Percentiles rank a stretch among this genome's conserved stretches.
Evolutionary conservation across 2,113 vertebrate genomes (phyloP).

Genomic region (Leptobrachium ailaonicum): DNA sequence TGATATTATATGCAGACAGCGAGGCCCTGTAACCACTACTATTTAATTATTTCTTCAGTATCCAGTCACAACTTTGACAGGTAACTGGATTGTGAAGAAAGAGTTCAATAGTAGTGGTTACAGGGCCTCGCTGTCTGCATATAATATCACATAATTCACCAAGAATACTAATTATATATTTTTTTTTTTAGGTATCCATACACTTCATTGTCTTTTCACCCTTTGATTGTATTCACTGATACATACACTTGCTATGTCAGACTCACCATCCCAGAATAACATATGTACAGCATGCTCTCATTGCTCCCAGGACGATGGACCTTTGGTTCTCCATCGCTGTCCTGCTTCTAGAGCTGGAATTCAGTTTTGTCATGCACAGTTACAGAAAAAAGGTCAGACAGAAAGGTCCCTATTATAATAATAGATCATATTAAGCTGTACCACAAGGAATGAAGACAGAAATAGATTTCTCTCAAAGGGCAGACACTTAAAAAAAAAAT

Average conservation of each 20-base stretch:
- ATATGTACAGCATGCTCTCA: neutral
- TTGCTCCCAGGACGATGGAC: neutral
- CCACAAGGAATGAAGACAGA: neutral
- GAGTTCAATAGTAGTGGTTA: too few species aligned
- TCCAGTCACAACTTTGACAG: too few species aligned
- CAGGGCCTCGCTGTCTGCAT: too few species aligned
- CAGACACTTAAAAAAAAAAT: neutral
- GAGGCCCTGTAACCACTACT: too few species aligned
- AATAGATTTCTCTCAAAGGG: neutral
- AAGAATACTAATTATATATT: too few species aligned
- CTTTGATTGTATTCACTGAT: too few species aligned
- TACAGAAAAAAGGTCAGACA: neutral
- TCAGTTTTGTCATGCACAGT: neutral
- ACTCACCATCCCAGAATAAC: too few species aligned
- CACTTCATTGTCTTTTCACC: neutral
- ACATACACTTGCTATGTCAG: too few species aligned
- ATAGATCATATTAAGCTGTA: slow-evolving; percentile 1
- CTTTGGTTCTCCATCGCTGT: neutral
- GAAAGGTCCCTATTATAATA: slow-evolving; percentile 3
- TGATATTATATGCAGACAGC: too few species aligned
- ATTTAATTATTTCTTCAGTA: too few species aligned
- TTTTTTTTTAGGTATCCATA: neutral
- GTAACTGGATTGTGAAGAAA: too few species aligned
- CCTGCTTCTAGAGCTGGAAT: neutral
- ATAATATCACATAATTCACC: too few species aligned